These are phyloP conservation scores for Agapostemon virescens DNA, from an alignment of 2,888 invertebrate species.

Conservation along the genomic window DNA sequence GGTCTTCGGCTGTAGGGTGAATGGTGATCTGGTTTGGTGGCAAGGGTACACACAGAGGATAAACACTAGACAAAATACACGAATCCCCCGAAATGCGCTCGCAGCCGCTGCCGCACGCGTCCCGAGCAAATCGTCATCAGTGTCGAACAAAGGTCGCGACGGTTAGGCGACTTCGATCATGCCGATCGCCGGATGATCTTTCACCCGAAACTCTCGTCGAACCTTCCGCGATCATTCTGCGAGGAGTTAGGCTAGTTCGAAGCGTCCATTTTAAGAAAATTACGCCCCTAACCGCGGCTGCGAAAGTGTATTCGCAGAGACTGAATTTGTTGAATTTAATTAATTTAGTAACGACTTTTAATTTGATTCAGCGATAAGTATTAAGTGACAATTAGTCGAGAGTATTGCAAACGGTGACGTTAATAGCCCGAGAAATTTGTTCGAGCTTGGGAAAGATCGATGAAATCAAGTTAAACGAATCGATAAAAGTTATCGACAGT, in stretches of 20 bases:
- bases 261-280: too few species aligned
- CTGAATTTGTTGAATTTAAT: too few species aligned
- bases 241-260: neutral
- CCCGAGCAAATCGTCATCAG: constrained; percentile 65
- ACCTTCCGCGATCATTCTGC: neutral
- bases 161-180: neutral
- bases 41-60: constrained; percentile 90
- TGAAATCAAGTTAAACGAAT: too few species aligned
- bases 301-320: too few species aligned
- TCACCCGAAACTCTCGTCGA: neutral
- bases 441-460: too few species aligned
- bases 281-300: too few species aligned
- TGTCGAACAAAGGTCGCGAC: constrained; percentile 64
- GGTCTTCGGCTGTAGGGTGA: constrained; percentile 73
- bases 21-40: constrained; percentile 74
- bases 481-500: too few species aligned
- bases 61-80: constrained; percentile 95
- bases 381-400: too few species aligned
- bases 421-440: too few species aligned
- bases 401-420: too few species aligned
- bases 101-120: constrained; percentile 62
- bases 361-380: too few species aligned
- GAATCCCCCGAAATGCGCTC: constrained; percentile 80
- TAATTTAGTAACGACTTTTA: too few species aligned
- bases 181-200: neutral